Conservation (phyloP, 2,888 invertebrate genomes). For the Drosophila flavopinicola region DNA sequence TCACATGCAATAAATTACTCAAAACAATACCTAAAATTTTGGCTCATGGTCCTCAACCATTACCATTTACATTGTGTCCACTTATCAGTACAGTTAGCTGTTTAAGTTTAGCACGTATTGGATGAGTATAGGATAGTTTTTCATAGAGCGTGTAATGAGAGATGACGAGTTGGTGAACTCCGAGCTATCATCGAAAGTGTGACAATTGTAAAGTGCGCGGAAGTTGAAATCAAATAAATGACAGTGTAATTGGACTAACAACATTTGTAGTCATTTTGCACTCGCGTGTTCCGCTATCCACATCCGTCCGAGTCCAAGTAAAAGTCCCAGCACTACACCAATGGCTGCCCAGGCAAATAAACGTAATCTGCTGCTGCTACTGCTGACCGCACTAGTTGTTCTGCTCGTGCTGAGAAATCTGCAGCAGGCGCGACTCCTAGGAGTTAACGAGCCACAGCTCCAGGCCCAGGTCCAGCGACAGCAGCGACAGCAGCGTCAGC, state of each 20-base stretch:
- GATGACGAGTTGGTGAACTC: background rate
- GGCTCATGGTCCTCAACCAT: background rate
- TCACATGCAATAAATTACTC: background rate
- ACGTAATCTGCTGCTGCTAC: constrained; percentile 22
- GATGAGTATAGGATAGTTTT: constrained; percentile 18
- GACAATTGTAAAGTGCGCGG: background rate
- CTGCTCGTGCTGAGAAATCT: constrained; percentile 39
- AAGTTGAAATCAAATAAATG: background rate
- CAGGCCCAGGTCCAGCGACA: too few relatives aligned
- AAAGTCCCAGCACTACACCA: background rate
- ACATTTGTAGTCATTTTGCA: background rate
- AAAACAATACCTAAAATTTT: background rate
- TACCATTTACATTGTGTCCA: background rate
- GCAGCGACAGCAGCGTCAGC: too few relatives aligned
- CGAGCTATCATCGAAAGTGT: constrained; percentile 18
- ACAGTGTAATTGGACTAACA: background rate
- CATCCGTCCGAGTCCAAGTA: background rate
- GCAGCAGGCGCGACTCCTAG: constrained; percentile 5
- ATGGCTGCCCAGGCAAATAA: constrained; percentile 26
- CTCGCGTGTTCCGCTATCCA: background rate
- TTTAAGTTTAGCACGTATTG: constrained; percentile 25
- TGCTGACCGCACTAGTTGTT: constrained; percentile 4
- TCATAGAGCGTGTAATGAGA: constrained; percentile 11
- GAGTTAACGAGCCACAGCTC: background rate
- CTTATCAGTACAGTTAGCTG: constrained; percentile 1